These are phyloP conservation scores for Notamacropus eugenii DNA, from an alignment of 2,797 vertebrate species.

Conservation along the genomic window DNA sequence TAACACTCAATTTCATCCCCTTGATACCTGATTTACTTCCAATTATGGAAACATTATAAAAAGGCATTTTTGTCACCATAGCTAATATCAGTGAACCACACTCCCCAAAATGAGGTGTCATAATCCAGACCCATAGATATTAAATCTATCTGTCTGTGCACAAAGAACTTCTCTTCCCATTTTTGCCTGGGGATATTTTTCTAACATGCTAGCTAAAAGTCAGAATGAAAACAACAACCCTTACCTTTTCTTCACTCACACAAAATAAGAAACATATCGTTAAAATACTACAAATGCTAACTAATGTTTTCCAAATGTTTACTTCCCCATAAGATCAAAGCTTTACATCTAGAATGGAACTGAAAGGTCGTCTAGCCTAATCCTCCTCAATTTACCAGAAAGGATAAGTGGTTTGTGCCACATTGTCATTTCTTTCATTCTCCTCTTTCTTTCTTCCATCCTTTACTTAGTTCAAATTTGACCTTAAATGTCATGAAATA, in stretches of 20 bases:
- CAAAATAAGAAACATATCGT: not conserved
- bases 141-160: not conserved
- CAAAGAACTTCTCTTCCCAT: not conserved
- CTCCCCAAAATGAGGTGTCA: not conserved
- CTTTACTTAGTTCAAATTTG: too few species aligned
- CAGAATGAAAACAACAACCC: not conserved
- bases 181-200: not conserved
- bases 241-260: not conserved
- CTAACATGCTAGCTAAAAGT: not conserved
- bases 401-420: too few species aligned
- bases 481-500: too few species aligned
- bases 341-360: too few species aligned
- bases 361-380: too few species aligned
- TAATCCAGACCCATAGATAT: not conserved
- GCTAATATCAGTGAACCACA: not conserved
- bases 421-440: too few species aligned
- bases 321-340: not conserved
- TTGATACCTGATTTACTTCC: not conserved
- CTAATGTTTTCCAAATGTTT: not conserved
- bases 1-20: not conserved
- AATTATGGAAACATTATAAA: not conserved
- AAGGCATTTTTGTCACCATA: not conserved
- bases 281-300: not conserved
- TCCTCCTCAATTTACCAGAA: too few species aligned
- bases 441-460: too few species aligned